phyloP scores from a whole-genome alignment of 2,113 vertebrate genomes.

The Sapajus apella region DNA sequence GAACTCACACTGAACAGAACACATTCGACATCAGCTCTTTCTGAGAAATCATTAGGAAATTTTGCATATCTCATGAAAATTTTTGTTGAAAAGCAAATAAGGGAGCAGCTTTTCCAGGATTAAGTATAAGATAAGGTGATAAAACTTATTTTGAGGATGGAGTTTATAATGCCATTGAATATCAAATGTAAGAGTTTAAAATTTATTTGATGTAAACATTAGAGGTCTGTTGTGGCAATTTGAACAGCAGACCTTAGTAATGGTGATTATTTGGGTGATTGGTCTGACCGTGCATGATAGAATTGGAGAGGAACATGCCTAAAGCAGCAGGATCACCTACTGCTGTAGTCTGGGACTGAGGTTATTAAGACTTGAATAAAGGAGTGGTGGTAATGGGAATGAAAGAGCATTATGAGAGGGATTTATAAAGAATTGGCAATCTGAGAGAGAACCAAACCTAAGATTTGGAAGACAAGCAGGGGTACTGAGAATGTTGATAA shows the following conservation, averaged over 20 bases:
- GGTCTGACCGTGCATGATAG: neutral
- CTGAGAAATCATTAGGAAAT: neutral
- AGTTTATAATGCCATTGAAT: neutral
- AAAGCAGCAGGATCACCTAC: neutral
- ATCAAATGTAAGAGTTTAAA: neutral
- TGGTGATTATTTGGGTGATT: neutral
- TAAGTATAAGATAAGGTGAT: neutral
- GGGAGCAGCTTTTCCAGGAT: conserved; percentile 4
- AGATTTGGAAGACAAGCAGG: neutral
- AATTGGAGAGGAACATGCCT: neutral
- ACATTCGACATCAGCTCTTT: neutral
- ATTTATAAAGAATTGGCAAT: neutral
- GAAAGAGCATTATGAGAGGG: neutral
- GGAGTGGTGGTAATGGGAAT: neutral
- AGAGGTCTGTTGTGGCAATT: neutral
- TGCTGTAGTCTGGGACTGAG: neutral
- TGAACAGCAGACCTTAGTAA: neutral
- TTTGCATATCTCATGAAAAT: neutral
- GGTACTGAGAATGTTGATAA: neutral
- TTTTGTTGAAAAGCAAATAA: neutral
- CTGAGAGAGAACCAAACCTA: neutral
- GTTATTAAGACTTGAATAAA: conserved; percentile 3
- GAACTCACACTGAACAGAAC: neutral
- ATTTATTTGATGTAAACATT: neutral
- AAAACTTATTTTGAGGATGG: neutral